A percentile compares a stretch with the other conserved stretches of the same genome.
phyloP scores from a whole-genome alignment of 2,888 invertebrate genomes.

The Drosophila mulleri region DNA sequence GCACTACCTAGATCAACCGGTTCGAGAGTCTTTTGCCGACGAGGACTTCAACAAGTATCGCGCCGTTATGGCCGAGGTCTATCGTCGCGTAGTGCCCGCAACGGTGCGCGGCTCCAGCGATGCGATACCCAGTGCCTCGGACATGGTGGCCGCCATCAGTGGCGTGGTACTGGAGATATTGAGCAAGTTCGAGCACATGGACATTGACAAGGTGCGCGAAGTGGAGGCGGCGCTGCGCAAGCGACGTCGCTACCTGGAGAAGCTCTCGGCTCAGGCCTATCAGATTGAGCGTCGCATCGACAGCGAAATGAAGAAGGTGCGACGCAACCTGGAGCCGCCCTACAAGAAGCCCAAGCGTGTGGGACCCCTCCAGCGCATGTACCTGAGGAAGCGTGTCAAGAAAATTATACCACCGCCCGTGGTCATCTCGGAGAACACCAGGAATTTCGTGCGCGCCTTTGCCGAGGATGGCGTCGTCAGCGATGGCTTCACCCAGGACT shows the following conservation, averaged over 20 bases:
- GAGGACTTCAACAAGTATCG: constrained; percentile 67
- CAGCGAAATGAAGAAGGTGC: constrained; percentile 81
- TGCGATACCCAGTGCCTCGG: constrained; percentile 66
- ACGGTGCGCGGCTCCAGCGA: constrained; percentile 74
- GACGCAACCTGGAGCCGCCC: constrained; percentile 81
- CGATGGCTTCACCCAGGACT: constrained; percentile 63
- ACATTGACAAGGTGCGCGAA: constrained; percentile 53
- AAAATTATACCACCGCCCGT: constrained; percentile 36
- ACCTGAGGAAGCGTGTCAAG: constrained; percentile 64
- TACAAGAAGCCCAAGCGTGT: constrained; percentile 68
- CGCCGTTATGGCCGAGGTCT: constrained; percentile 78
- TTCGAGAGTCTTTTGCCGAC: constrained; percentile 71
- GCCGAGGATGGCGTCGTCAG: constrained; percentile 71
- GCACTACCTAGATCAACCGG: constrained; percentile 66
- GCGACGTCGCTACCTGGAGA: constrained; percentile 63
- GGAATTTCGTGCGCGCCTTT: constrained; percentile 82
- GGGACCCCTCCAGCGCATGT: constrained; percentile 74
- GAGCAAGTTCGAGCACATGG: constrained; percentile 79
- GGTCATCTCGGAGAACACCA: constrained; percentile 75
- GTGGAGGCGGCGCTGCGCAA: constrained; percentile 76
- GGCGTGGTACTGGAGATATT: constrained; percentile 74
- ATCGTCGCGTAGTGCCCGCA: constrained; percentile 77
- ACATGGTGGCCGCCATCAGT: constrained; percentile 82
- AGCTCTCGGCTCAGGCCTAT: constrained; percentile 79
- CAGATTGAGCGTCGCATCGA: constrained; percentile 82